Percentiles rank a stretch among this genome's conserved stretches.
These are phyloP conservation scores for Thymallus thymallus DNA, from an alignment of 2,113 vertebrate genomes.

Conservation along the genomic window DNA sequence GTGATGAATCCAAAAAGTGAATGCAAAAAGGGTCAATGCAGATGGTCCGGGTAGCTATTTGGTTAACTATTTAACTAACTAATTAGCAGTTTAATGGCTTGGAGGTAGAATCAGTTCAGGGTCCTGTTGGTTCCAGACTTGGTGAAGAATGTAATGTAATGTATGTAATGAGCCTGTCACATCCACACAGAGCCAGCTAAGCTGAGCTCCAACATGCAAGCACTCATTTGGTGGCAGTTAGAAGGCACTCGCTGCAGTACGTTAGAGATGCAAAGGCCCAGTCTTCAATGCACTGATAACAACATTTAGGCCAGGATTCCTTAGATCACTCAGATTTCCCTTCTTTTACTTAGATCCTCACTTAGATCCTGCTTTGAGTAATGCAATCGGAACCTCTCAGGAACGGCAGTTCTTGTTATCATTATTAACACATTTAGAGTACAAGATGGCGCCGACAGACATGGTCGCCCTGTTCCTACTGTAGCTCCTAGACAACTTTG, in stretches of 20 bases:
- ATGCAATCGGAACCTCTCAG: conserved; percentile 34
- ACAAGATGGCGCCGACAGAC: too few relatives aligned
- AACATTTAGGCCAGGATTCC: background rate
- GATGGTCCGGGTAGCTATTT: too few relatives aligned
- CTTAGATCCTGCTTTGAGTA: conserved; percentile 30
- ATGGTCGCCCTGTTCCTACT: too few relatives aligned
- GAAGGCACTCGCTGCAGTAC: conserved; percentile 34
- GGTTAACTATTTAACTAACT: too few relatives aligned
- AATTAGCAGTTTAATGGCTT: too few relatives aligned
- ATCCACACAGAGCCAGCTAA: background rate
- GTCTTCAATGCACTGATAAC: conserved; percentile 31
- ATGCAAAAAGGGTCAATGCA: too few relatives aligned
- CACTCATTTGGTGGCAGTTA: conserved; percentile 1
- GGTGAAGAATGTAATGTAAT: too few relatives aligned
- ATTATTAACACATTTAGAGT: background rate
- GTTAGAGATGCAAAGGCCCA: conserved; percentile 17
- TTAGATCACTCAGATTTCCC: conserved; percentile 38
- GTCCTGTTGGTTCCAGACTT: too few relatives aligned
- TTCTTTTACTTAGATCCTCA: conserved; percentile 29
- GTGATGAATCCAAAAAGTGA: too few relatives aligned
- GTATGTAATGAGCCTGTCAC: conserved; percentile 20
- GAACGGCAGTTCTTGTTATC: background rate
- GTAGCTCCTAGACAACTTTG: too few relatives aligned
- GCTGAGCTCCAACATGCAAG: conserved; percentile 7
- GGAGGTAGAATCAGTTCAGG: too few relatives aligned